A percentile compares a stretch with the other conserved stretches of the same genome.
Evolutionary conservation across 2,797 vertebrate genomes (phyloP).

Genomic region (Dromococcyx pavoninus): DNA sequence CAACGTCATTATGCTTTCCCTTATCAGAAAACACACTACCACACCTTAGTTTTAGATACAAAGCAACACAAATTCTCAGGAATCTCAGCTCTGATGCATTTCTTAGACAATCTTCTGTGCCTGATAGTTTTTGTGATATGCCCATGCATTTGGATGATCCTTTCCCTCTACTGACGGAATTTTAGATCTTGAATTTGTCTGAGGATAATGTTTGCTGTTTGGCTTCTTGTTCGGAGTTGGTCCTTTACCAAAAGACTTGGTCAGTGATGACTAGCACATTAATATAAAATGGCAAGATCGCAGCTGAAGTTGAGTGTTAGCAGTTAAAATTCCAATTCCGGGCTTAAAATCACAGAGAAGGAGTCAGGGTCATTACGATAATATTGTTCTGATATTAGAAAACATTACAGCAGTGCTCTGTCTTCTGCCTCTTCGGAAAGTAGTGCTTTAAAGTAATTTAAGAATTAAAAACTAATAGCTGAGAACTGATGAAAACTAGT

Average conservation of each 20-base stretch:
- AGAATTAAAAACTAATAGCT: constrained; percentile 5
- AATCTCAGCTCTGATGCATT: background rate
- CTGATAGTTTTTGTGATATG: background rate
- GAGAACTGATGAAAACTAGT: background rate
- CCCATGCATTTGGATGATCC: background rate
- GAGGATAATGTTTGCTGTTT: background rate
- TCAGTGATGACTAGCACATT: background rate
- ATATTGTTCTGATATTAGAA: background rate
- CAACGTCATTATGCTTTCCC: background rate
- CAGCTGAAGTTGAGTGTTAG: background rate
- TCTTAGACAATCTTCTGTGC: background rate
- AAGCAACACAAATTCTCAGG: background rate
- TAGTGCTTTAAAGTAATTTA: background rate
- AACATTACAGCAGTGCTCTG: background rate
- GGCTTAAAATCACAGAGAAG: constrained; percentile 2
- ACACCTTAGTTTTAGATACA: background rate
- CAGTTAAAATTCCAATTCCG: background rate
- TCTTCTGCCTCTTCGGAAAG: background rate
- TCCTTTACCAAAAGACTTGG: background rate
- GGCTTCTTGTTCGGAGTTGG: background rate
- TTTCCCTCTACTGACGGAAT: background rate
- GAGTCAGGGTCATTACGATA: background rate
- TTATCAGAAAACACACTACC: background rate
- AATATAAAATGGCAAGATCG: background rate
- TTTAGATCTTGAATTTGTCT: background rate